Conservation (phyloP, 64 coral and sea anemone species). For the Hydrozoanthus tunicans region DNA sequence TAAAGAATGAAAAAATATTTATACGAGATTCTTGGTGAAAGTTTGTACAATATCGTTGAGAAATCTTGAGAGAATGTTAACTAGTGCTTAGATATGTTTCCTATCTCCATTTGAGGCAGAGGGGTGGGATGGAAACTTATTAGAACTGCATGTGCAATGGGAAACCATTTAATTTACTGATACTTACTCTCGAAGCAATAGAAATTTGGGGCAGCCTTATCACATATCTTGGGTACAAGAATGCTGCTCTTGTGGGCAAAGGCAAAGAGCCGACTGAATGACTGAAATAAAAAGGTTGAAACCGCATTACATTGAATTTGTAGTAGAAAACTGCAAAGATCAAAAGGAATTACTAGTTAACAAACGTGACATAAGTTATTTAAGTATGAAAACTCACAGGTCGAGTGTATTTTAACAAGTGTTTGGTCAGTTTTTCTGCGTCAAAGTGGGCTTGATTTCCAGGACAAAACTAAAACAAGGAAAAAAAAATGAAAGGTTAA, state of each 20-base stretch:
- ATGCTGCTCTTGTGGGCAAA: conserved; percentile 71
- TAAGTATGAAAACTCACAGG: conserved; percentile 60
- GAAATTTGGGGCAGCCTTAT: conserved; percentile 85
- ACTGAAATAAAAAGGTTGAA: conserved; percentile 50
- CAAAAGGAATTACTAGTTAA: not conserved
- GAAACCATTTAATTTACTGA: not conserved
- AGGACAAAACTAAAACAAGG: conserved; percentile 64
- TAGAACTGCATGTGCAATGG: not conserved
- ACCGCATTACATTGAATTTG: not conserved
- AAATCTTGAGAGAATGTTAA: not conserved
- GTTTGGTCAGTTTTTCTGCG: conserved; percentile 64
- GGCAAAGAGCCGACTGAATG: conserved; percentile 74
- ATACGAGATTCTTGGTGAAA: no score
- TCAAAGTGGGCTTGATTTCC: conserved; percentile 56
- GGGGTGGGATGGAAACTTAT: no score
- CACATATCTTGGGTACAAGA: conserved; percentile 57
- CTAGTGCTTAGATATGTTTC: no score
- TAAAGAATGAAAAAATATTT: no score
- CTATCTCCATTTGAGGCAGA: no score
- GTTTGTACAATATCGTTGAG: not conserved
- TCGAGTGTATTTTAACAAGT: conserved; percentile 68
- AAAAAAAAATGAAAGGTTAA: not conserved
- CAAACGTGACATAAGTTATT: no score
- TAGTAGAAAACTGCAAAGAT: not conserved
- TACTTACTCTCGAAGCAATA: conserved; percentile 85